Evolutionary conservation across 2,888 invertebrate species (phyloP).

Genomic region (Watsonalla cultraria): DNA sequence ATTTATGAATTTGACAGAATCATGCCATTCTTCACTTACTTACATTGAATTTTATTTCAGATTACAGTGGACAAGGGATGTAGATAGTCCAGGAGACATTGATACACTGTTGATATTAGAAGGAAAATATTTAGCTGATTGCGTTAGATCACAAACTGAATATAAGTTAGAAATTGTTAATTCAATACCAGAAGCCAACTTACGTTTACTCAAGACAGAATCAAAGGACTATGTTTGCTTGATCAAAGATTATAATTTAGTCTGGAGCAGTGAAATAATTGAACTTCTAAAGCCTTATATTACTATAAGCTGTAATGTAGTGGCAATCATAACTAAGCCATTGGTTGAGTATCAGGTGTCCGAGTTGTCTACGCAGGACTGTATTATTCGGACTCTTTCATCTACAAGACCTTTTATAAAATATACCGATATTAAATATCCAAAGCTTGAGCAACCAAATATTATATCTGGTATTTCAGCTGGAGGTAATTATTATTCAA

Average conservation of each 20-base stretch:
- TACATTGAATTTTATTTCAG: constrained; percentile 33
- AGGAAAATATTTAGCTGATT: constrained; percentile 58
- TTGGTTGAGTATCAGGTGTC: constrained; percentile 56
- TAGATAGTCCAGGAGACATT: constrained; percentile 32
- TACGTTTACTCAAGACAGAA: constrained; percentile 46
- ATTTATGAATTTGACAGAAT: background rate
- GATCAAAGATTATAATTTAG: constrained; percentile 54
- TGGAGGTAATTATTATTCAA: constrained; percentile 50
- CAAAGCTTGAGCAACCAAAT: constrained; percentile 69
- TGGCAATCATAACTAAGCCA: constrained; percentile 56
- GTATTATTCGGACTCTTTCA: constrained; percentile 46
- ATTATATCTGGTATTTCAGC: constrained; percentile 67
- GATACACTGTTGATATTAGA: constrained; percentile 57
- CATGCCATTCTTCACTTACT: background rate
- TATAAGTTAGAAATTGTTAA: constrained; percentile 40
- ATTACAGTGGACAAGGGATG: constrained; percentile 40
- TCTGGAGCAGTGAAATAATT: constrained; percentile 58
- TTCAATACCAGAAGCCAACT: constrained; percentile 42
- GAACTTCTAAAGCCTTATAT: constrained; percentile 49
- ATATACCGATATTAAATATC: constrained; percentile 27
- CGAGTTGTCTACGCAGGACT: constrained; percentile 28
- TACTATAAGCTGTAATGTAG: constrained; percentile 39
- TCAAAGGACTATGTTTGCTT: constrained; percentile 49
- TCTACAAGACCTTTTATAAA: constrained; percentile 29
- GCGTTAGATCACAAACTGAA: constrained; percentile 33